Evolutionary conservation across 2,888 invertebrate genomes (phyloP).

Genomic region (Polietes domitor): DNA sequence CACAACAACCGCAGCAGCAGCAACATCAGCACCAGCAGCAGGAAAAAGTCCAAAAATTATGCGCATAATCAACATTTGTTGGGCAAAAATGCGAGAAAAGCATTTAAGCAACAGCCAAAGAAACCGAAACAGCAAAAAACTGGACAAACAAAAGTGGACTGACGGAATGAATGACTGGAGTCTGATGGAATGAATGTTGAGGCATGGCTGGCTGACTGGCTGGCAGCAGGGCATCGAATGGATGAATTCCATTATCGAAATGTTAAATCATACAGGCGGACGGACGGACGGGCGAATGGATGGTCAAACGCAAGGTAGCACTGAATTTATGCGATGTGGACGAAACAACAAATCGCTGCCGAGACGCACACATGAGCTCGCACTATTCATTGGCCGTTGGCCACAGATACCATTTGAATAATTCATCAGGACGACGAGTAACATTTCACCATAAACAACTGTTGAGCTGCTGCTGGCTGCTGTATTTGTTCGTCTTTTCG

Average conservation of each 20-base stretch:
- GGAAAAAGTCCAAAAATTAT: slow-evolving; percentile 74
- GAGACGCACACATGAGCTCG: neutral
- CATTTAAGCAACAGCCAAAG: slow-evolving; percentile 39
- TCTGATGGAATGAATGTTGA: slow-evolving; percentile 10
- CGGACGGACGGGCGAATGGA: neutral
- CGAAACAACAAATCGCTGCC: slow-evolving; percentile 5
- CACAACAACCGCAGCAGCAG: slow-evolving; percentile 33
- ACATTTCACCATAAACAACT: slow-evolving; percentile 12
- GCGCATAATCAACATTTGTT: slow-evolving; percentile 79
- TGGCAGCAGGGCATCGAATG: slow-evolving; percentile 1
- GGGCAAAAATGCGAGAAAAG: slow-evolving; percentile 72
- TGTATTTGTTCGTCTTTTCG: neutral
- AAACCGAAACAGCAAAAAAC: neutral
- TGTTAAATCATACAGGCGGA: neutral
- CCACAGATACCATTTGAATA: slow-evolving; percentile 49
- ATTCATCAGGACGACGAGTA: slow-evolving; percentile 55
- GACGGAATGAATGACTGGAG: slow-evolving; percentile 15
- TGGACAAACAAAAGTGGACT: slow-evolving; percentile 7
- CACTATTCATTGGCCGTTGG: neutral
- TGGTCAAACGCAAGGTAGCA: slow-evolving; percentile 1
- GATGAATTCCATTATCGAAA: slow-evolving; percentile 26
- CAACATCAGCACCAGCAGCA: slow-evolving; percentile 17
- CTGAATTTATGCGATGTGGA: slow-evolving; percentile 14
- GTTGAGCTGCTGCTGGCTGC: neutral
- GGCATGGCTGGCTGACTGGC: neutral